phyloP scores from a whole-genome alignment of 2,113 vertebrate species.

The Poeciliopsis occidentalis region DNA sequence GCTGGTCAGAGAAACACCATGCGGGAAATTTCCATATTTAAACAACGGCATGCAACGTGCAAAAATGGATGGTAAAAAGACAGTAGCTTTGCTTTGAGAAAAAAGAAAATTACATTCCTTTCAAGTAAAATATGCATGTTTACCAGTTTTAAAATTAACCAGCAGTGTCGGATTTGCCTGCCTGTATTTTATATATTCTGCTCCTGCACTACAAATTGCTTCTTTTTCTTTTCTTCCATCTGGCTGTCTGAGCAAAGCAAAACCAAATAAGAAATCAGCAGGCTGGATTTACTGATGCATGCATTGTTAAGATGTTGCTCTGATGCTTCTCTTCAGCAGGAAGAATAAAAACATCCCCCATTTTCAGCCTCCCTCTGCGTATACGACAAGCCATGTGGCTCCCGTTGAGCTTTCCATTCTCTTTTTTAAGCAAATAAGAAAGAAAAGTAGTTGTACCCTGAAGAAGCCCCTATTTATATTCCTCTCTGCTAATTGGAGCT shows the following conservation, averaged over 20 bases:
- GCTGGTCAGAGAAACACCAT: no score
- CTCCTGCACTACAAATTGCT: neutral
- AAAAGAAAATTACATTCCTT: neutral
- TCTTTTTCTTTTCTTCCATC: neutral
- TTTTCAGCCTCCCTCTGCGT: conserved; percentile 7
- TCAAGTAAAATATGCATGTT: neutral
- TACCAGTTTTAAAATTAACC: neutral
- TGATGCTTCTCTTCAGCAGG: neutral
- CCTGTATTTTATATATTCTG: neutral
- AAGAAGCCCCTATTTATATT: conserved; percentile 1
- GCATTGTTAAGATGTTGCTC: neutral
- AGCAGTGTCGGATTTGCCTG: neutral
- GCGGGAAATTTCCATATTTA: no score
- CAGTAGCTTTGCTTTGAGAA: neutral
- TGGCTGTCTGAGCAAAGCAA: neutral
- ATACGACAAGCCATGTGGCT: conserved; percentile 1
- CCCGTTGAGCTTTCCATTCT: conserved; percentile 10
- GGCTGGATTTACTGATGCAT: neutral
- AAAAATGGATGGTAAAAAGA: neutral
- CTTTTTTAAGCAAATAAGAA: conserved; percentile 14
- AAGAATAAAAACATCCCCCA: conserved; percentile 11
- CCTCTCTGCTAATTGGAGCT: neutral
- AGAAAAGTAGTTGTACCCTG: neutral
- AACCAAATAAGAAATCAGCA: conserved; percentile 8
- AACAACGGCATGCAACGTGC: neutral